Percentiles rank a stretch among this genome's conserved stretches.
Conservation (phyloP, 2,113 vertebrate species). For the Bothrops jararaca region DNA sequence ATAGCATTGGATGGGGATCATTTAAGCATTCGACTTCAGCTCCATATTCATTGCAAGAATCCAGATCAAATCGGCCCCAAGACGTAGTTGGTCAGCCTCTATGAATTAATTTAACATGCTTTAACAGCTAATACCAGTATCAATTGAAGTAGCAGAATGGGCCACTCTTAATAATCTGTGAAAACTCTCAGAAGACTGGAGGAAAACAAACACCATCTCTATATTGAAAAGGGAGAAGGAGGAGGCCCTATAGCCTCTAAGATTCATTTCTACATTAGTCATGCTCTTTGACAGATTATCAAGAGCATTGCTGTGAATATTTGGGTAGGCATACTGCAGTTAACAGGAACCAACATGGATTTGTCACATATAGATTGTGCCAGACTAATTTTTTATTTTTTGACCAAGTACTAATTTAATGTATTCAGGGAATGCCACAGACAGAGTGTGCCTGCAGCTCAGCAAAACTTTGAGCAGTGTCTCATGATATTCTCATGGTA, state of each 20-base stretch:
- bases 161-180: neutral
- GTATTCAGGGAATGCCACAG: neutral
- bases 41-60: neutral
- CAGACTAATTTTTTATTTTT: neutral
- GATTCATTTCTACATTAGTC: neutral
- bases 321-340: neutral
- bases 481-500: neutral
- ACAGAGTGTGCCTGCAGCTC: neutral
- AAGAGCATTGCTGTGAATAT: neutral
- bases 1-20: neutral
- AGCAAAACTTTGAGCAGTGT: neutral
- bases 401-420: neutral
- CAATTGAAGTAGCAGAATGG: neutral
- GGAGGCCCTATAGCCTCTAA: neutral
- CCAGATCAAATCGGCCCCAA: neutral
- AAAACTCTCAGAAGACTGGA: neutral
- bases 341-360: neutral
- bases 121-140: neutral
- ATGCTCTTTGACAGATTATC: neutral
- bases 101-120: neutral
- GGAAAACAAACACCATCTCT: neutral
- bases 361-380: neutral
- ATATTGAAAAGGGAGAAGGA: neutral
- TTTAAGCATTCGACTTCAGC: neutral
- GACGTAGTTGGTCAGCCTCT: neutral